These are phyloP conservation scores for Cataglyphis cursor DNA, from an alignment of 2,888 invertebrate species.

Conservation along the genomic window DNA sequence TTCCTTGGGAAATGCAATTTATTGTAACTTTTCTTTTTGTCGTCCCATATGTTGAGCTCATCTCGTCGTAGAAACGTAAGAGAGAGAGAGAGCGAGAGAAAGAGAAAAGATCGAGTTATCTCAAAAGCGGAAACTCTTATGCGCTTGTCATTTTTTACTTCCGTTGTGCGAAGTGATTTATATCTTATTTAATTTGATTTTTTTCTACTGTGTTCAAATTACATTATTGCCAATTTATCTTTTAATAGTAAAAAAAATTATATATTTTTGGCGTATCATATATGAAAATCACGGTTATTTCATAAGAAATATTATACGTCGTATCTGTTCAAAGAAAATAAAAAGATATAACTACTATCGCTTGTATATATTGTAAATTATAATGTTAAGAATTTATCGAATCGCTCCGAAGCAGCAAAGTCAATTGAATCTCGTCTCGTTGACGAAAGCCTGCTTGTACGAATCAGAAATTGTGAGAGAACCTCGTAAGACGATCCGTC, in stretches of 20 bases:
- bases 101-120: constrained; percentile 46
- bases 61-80: constrained; percentile 70
- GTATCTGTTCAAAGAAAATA: not conserved
- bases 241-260: not conserved
- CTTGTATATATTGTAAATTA: not conserved
- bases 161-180: constrained; percentile 32
- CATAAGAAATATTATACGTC: not conserved
- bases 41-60: constrained; percentile 47
- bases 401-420: not conserved
- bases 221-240: not conserved
- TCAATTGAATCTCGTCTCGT: constrained; percentile 12
- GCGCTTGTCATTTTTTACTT: constrained; percentile 58
- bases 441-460: constrained; percentile 22
- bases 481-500: constrained; percentile 46
- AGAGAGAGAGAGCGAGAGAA: constrained; percentile 3
- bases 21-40: constrained; percentile 75
- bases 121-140: constrained; percentile 67
- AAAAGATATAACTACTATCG: not conserved
- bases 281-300: not conserved
- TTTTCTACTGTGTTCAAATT: constrained; percentile 36
- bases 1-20: constrained; percentile 82
- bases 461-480: constrained; percentile 1
- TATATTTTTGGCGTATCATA: not conserved
- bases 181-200: constrained; percentile 67
- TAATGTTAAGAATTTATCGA: not conserved